Evolutionary conservation across 64 coral and sea anemone genomes (phyloP).

Genomic region (Catalaphyllia jardinei): DNA sequence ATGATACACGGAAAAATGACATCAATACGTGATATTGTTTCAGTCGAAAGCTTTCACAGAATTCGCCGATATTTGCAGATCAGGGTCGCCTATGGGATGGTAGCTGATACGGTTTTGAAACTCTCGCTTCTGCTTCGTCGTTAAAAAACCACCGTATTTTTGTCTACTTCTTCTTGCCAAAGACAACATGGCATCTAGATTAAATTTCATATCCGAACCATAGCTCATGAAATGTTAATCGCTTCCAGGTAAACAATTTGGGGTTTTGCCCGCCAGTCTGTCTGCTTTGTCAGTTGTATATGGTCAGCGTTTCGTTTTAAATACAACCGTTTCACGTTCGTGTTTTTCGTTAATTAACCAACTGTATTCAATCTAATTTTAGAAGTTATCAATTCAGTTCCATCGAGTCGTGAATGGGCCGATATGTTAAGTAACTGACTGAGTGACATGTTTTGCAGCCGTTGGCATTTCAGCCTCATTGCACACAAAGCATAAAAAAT

Average conservation of each 20-base stretch:
- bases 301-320: background rate
- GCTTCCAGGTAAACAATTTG: background rate
- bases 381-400: background rate
- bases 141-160: too few species aligned
- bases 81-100: too few species aligned
- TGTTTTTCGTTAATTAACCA: too few species aligned
- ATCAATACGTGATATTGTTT: too few species aligned
- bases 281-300: background rate
- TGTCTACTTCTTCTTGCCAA: background rate
- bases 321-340: too few species aligned
- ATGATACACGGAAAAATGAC: too few species aligned
- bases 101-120: too few species aligned
- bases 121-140: too few species aligned
- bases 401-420: background rate
- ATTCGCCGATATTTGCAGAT: too few species aligned
- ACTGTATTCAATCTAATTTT: background rate
- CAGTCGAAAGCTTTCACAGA: too few species aligned
- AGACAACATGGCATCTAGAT: background rate
- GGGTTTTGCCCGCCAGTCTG: background rate
- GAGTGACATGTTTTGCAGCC: background rate
- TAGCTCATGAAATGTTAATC: background rate
- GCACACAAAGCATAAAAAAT: background rate
- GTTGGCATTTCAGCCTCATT: background rate
- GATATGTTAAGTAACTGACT: background rate
- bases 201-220: background rate